phyloP scores from a whole-genome alignment of 2,113 vertebrate species.

The Semicossyphus pulcher region DNA sequence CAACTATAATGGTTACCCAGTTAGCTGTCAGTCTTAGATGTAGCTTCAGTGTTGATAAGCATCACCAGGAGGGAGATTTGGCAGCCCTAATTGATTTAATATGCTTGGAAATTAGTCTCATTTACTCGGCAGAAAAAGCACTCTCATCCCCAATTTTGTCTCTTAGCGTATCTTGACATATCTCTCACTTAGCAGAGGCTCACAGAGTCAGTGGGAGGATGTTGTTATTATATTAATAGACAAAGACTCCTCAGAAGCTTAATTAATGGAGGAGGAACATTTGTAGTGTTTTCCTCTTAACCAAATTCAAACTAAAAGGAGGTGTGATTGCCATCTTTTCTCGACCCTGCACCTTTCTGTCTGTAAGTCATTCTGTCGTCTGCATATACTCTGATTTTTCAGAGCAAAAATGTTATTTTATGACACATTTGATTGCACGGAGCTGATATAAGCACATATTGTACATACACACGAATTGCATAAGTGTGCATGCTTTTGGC shows the following conservation, averaged over 20 bases:
- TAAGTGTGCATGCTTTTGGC: too few relatives aligned
- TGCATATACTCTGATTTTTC: neutral
- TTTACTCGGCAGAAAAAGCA: slow-evolving; percentile 47
- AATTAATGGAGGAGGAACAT: slow-evolving; percentile 37
- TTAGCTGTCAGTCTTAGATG: neutral
- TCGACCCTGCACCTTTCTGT: neutral
- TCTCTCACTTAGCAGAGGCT: slow-evolving; percentile 37
- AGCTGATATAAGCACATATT: too few relatives aligned
- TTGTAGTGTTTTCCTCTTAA: slow-evolving; percentile 5
- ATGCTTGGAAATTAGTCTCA: slow-evolving; percentile 54
- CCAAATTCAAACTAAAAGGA: slow-evolving; percentile 11
- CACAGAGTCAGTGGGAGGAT: slow-evolving; percentile 26
- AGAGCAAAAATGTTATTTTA: too few relatives aligned
- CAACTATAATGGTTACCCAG: neutral
- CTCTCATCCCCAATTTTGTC: slow-evolving; percentile 3
- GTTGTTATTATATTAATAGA: slow-evolving; percentile 33
- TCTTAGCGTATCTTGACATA: slow-evolving; percentile 37
- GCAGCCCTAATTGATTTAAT: slow-evolving; percentile 55
- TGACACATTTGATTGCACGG: too few relatives aligned
- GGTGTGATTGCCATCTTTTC: slow-evolving; percentile 17
- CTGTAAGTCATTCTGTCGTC: neutral
- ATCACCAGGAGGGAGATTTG: slow-evolving; percentile 40
- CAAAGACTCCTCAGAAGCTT: slow-evolving; percentile 33
- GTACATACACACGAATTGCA: too few relatives aligned
- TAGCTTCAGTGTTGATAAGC: slow-evolving; percentile 29